Base-by-base conservation (phyloP, 2,113 vertebrate genomes). In the Etheostoma cragini region DNA sequence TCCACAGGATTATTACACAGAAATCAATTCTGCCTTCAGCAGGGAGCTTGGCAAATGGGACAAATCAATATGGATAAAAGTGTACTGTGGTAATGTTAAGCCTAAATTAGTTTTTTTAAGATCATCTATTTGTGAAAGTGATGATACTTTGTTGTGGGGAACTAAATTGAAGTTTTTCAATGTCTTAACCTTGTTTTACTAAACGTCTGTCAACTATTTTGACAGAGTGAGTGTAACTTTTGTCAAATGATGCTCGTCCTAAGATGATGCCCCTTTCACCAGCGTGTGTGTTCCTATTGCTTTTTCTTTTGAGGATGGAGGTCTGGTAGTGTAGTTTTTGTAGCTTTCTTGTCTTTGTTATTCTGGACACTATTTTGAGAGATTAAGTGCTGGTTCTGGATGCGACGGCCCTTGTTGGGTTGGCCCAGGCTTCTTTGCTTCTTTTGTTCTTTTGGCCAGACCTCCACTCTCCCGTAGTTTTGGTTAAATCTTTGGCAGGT, bases 11-110 rank as follows among this genome's bases (percentile, higher is more conserved):
- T 62, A 60, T 53, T 83, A 64, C 7, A 53, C 13, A 0, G 21
- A 67, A 33, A 86, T 82, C 85, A 76, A 83, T 87, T 76, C 0
- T 49, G 19, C 49, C 22, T 77, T 75, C 69, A 71, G 49, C 5
- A 13, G 60, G 35, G 47, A 54, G 33, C 68, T 72, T 64, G 22
- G 33, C n/a, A 78, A 75, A 82, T 45, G 50, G 22, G 50, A 54
- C 1, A 0, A 58, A 71, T 81, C 74, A 38, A 77, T 82, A 67
- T 47, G 56, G 58, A 57, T n/a, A 72, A 77, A 57, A 50, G 17
- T 21, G 24, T 6, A 58, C 22, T 61, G 57, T 61, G 45, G 56
- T n/a, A 15, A 10, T 54, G 54, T 22, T 42, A 6, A 45, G 5
- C 62, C 17, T 22, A 16, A 24, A n/a, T 35, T 19, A 17, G 1